Conservation (phyloP, 2,888 invertebrate genomes). For the Nasonia oneida region DNA sequence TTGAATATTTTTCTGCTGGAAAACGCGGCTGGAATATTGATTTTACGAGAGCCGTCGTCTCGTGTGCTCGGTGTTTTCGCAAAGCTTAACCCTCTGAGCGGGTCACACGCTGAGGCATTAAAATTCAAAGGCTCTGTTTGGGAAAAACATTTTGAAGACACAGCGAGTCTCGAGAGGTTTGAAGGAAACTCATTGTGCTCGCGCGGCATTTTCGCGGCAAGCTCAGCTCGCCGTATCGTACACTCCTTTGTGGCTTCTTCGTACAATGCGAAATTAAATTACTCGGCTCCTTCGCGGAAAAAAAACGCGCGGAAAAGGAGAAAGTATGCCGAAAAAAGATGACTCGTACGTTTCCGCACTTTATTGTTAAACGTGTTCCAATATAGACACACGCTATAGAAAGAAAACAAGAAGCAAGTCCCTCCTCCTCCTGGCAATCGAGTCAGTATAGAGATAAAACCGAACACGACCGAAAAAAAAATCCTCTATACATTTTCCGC, state of each 20-base stretch:
- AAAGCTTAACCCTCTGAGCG: not conserved
- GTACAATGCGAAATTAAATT: constrained; percentile 44
- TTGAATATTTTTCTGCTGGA: not conserved
- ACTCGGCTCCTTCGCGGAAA: constrained; percentile 9
- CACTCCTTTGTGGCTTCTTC: constrained; percentile 33
- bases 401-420: too few species aligned
- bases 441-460: constrained; percentile 1
- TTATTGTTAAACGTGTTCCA: not conserved
- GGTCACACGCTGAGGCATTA: not conserved
- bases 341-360: not conserved
- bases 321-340: not conserved
- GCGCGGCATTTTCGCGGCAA: not conserved
- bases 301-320: not conserved
- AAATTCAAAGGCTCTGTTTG: not conserved
- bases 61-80: not conserved
- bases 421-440: constrained; percentile 18
- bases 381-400: not conserved
- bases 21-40: constrained; percentile 1
- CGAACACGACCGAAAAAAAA: not conserved
- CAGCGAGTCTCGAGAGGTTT: constrained; percentile 13
- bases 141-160: constrained; percentile 7
- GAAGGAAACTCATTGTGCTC: constrained; percentile 8
- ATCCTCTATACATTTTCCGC: constrained; percentile 1
- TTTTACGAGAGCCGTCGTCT: not conserved
- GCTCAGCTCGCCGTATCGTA: constrained; percentile 26